Conservation (phyloP, 2,888 invertebrate species). For the Cylloceria caligata region DNA sequence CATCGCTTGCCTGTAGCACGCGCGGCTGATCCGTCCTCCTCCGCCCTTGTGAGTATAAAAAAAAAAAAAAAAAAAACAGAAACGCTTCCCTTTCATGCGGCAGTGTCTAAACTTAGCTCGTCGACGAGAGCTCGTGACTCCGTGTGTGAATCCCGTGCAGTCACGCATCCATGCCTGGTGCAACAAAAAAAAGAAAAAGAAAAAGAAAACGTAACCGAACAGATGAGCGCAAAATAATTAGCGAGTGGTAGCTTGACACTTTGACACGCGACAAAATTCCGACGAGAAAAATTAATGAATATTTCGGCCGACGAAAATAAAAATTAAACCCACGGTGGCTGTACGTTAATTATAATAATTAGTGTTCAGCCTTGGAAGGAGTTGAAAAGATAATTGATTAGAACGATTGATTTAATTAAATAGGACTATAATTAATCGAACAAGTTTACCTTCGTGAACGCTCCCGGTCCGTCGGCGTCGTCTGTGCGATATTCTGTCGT, state of each 20-base stretch:
- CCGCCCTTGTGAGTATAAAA: constrained; percentile 36
- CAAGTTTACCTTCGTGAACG: constrained; percentile 81
- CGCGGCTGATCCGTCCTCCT: constrained; percentile 43
- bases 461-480: constrained; percentile 80
- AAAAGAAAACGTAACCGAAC: constrained; percentile 35
- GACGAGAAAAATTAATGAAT: constrained; percentile 59
- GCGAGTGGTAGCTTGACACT: constrained; percentile 65
- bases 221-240: constrained; percentile 70
- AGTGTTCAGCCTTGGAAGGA: neutral
- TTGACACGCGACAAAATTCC: constrained; percentile 65
- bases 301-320: neutral
- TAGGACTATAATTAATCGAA: neutral
- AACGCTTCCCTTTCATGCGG: constrained; percentile 64
- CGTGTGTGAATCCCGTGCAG: constrained; percentile 53
- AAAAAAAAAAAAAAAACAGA: no score
- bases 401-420: neutral
- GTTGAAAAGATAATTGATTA: neutral
- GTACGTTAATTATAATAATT: constrained; percentile 31
- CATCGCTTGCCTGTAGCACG: constrained; percentile 54
- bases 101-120: constrained; percentile 69
- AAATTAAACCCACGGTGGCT: neutral
- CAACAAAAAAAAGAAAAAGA: constrained; percentile 51
- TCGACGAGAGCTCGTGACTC: constrained; percentile 60
- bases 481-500: constrained; percentile 76
- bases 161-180: constrained; percentile 56